Conservation (phyloP, 2,797 vertebrate genomes). For the Halcyon chelicuti region DNA sequence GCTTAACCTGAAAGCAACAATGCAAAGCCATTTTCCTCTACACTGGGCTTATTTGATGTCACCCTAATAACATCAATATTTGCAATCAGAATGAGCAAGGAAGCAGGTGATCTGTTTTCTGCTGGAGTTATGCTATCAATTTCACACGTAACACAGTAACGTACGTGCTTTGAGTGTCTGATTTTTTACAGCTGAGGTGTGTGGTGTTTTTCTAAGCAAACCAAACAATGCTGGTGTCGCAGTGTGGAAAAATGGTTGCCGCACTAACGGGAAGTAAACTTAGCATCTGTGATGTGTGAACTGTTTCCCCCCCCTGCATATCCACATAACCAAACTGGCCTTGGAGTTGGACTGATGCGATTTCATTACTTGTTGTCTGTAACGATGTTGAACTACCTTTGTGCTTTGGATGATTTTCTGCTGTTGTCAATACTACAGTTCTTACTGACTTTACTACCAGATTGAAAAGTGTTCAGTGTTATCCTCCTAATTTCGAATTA, state of each 20-base stretch:
- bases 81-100: not conserved
- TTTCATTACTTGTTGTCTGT: not conserved
- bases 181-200: not conserved
- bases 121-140: not conserved
- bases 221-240: not conserved
- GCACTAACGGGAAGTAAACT: not conserved
- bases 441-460: not conserved
- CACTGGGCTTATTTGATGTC: not conserved
- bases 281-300: not conserved
- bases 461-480: not conserved
- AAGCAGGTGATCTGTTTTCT: not conserved
- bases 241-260: not conserved
- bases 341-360: not conserved
- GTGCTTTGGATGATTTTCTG: not conserved
- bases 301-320: rapidly evolving
- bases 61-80: not conserved
- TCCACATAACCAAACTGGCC: not conserved
- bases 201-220: not conserved
- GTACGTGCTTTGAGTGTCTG: not conserved
- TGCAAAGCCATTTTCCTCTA: not conserved
- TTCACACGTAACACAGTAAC: not conserved
- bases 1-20: not conserved
- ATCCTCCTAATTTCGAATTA: not conserved
- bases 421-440: not conserved
- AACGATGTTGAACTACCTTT: not conserved